phyloP scores from a whole-genome alignment of 2,113 vertebrate species.

The Camelus dromedarius region DNA sequence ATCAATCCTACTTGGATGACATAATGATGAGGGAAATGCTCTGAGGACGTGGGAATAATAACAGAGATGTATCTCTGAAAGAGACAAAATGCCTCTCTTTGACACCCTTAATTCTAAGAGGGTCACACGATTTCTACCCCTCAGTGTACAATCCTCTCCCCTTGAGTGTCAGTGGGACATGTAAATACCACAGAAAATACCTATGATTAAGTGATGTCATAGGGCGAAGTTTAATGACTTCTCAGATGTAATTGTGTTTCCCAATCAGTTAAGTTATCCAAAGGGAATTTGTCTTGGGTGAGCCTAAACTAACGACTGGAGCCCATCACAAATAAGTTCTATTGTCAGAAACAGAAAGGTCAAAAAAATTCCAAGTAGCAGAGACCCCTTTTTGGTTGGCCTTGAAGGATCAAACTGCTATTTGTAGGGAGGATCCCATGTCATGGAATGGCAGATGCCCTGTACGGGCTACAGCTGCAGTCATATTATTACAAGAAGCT shows the following conservation, averaged over 20 bases:
- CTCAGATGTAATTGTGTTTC: not conserved
- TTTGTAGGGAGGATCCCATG: not conserved
- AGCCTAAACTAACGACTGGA: not conserved
- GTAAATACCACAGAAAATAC: not conserved
- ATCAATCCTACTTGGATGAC: not conserved
- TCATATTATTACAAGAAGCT: not conserved
- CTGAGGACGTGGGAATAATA: not conserved
- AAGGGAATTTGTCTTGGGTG: not conserved
- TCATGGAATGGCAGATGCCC: not conserved
- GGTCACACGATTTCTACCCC: not conserved
- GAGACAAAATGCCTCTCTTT: not conserved
- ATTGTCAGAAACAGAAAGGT: not conserved
- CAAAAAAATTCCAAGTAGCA: not conserved
- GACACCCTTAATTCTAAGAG: not conserved
- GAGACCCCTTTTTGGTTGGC: not conserved
- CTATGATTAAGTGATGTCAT: not conserved
- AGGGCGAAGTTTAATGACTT: not conserved
- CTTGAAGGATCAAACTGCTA: not conserved
- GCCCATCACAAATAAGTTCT: not conserved
- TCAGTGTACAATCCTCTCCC: not conserved
- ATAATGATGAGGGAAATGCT: constrained; percentile 29
- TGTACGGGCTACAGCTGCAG: not conserved
- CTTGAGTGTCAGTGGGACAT: not conserved
- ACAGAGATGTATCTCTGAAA: not conserved
- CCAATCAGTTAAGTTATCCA: not conserved